These are phyloP conservation scores for Notamacropus eugenii DNA, from an alignment of 2,797 vertebrate species.

Conservation along the genomic window DNA sequence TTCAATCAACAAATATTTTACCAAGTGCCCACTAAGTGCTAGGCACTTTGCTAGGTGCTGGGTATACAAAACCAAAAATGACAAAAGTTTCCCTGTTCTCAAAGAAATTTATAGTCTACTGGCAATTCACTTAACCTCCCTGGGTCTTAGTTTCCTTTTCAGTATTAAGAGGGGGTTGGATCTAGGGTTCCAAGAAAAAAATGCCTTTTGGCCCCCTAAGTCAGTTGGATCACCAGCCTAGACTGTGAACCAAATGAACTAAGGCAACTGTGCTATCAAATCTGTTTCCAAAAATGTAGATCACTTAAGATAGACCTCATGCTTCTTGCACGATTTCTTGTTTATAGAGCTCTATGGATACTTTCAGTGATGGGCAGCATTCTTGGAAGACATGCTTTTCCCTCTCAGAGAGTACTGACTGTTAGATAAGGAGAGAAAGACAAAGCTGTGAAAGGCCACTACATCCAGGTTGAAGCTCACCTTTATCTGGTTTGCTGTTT, in stretches of 20 bases:
- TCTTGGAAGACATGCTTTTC: not conserved
- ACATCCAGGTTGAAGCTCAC: not conserved
- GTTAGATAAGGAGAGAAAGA: not conserved
- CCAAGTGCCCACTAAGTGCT: too few relatives aligned
- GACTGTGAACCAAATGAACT: not conserved
- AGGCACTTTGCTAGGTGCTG: too few relatives aligned
- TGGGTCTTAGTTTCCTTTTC: too few relatives aligned
- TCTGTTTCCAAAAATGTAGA: not conserved
- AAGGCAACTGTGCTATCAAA: not conserved
- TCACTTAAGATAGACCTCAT: not conserved
- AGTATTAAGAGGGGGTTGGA: too few relatives aligned
- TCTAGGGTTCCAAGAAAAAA: too few relatives aligned
- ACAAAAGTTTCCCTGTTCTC: too few relatives aligned
- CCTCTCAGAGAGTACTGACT: not conserved
- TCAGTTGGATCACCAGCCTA: not conserved
- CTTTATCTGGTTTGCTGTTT: not conserved
- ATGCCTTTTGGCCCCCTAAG: not conserved
- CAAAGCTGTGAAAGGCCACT: not conserved
- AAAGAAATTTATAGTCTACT: too few relatives aligned
- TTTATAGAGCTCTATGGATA: not conserved
- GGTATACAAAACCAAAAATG: too few relatives aligned
- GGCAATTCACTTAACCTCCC: too few relatives aligned
- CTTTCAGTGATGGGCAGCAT: conserved; percentile 11
- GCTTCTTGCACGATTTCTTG: not conserved
- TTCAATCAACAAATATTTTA: too few relatives aligned